Percentiles rank a stretch among this genome's conserved stretches.
phyloP scores from a whole-genome alignment of 2,888 invertebrate genomes.

The Copidosoma aretas region DNA sequence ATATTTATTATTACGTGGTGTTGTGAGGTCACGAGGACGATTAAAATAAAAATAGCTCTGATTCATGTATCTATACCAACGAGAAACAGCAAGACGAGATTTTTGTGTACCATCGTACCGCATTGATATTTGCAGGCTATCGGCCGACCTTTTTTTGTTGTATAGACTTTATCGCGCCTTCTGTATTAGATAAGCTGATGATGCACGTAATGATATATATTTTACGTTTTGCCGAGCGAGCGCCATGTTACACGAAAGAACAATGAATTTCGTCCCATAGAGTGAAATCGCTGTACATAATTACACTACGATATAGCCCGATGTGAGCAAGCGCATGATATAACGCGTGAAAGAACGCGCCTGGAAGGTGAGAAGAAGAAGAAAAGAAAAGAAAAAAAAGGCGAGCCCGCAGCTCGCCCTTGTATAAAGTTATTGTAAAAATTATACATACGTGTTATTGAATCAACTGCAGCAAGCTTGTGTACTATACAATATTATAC shows the following conservation, averaged over 20 bases:
- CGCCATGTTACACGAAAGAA: background rate
- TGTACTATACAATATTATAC: slow-evolving; percentile 40
- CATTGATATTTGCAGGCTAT: background rate
- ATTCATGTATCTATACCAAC: too few species aligned
- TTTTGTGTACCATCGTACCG: slow-evolving; percentile 13
- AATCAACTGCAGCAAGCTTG: slow-evolving; percentile 40
- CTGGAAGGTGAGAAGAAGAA: slow-evolving; percentile 3
- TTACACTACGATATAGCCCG: background rate
- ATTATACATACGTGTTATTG: slow-evolving; percentile 61
- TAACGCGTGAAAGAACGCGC: background rate
- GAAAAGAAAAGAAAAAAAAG: slow-evolving; percentile 33
- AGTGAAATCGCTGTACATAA: background rate
- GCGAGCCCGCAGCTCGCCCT: slow-evolving; percentile 32
- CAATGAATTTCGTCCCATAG: background rate
- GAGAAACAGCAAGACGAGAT: slow-evolving; percentile 9
- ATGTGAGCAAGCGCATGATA: background rate
- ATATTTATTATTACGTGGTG: slow-evolving; percentile 13
- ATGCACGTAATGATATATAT: slow-evolving; percentile 1
- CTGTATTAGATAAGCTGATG: background rate
- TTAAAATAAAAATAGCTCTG: slow-evolving; percentile 3
- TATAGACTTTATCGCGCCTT: slow-evolving; percentile 14
- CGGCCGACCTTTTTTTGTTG: background rate
- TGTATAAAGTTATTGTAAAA: slow-evolving; percentile 59
- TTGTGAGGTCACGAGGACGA: background rate
- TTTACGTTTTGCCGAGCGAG: background rate